These are phyloP conservation scores for Motacilla tschutschensis DNA, from an alignment of 2,113 vertebrate genomes.

Conservation along the genomic window DNA sequence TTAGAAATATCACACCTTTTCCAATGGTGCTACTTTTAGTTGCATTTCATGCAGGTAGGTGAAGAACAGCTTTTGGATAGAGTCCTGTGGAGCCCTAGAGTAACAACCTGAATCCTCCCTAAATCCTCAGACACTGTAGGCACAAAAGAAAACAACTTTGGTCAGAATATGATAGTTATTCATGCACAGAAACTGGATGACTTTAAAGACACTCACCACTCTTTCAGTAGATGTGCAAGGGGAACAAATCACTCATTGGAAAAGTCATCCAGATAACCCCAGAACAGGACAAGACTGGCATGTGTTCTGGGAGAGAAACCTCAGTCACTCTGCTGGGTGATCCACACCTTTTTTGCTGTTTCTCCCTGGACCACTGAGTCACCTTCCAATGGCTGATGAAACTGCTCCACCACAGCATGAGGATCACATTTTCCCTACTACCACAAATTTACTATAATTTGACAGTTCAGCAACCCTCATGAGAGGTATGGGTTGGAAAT, in stretches of 20 bases:
- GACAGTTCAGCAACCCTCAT: neutral
- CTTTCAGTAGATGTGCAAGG: rapidly evolving
- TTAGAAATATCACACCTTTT: neutral
- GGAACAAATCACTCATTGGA: neutral
- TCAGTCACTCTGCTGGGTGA: too few species aligned
- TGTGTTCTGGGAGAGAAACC: neutral
- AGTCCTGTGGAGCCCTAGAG: neutral
- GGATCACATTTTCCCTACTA: neutral
- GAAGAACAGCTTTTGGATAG: neutral
- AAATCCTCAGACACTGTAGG: neutral
- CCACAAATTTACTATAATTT: neutral
- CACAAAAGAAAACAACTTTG: neutral
- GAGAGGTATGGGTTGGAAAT: neutral
- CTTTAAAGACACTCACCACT: neutral
- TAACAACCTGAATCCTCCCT: neutral
- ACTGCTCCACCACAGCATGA: neutral
- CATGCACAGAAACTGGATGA: neutral
- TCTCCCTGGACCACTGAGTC: neutral
- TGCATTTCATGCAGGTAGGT: neutral
- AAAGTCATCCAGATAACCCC: neutral
- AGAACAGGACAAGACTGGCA: neutral
- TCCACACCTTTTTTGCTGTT: neutral
- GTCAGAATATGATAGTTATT: neutral
- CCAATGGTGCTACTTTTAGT: neutral
- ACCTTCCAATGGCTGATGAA: neutral